Conservation (phyloP, 2,888 invertebrate species). For the Xestobium rufovillosum region DNA sequence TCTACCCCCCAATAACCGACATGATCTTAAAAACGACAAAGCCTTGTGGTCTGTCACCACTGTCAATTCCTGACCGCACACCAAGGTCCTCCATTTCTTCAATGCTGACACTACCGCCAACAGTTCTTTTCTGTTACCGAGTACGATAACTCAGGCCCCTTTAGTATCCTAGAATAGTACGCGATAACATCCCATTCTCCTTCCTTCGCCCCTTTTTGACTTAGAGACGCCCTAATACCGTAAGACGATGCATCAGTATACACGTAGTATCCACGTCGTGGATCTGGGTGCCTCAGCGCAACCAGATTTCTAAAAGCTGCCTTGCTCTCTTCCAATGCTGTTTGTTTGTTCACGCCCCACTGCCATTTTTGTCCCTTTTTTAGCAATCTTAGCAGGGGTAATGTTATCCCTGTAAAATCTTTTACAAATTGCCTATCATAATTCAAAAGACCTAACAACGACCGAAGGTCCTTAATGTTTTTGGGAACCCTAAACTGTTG, state of each 20-base stretch:
- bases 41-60: background rate
- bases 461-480: background rate
- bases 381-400: background rate
- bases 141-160: background rate
- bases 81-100: background rate
- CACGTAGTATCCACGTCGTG: background rate
- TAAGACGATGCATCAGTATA: background rate
- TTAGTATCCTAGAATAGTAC: too few species aligned
- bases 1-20: too few species aligned
- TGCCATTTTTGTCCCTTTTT: background rate
- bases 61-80: background rate
- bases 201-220: background rate
- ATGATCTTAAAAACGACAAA: too few species aligned
- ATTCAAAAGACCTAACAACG: background rate
- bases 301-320: background rate
- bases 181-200: background rate
- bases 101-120: too few species aligned
- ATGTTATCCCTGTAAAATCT: background rate
- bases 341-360: background rate
- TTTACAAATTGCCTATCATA: background rate
- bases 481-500: background rate
- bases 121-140: too few species aligned
- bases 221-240: background rate
- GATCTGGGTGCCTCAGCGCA: conserved; percentile 1
- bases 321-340: background rate